Evolutionary conservation across 2,797 vertebrate genomes (phyloP).

Genomic region (Anableps anableps): DNA sequence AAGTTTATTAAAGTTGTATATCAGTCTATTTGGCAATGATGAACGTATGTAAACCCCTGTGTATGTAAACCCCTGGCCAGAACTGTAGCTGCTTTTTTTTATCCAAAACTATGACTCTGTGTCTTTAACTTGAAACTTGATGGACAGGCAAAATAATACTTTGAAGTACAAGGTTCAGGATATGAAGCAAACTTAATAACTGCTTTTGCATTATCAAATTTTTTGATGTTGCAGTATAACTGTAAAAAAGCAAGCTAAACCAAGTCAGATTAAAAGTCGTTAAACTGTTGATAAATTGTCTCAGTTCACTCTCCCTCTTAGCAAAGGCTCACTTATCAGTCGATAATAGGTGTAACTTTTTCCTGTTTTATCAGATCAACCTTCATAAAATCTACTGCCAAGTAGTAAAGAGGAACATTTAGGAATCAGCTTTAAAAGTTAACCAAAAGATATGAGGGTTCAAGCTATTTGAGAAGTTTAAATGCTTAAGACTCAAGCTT

Average conservation of each 20-base stretch:
- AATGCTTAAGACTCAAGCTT: constrained; percentile 72
- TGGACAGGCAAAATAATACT: background rate
- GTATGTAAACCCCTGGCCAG: no score
- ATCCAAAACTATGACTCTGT: no score
- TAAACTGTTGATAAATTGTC: background rate
- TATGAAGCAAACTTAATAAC: no score
- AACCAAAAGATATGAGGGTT: constrained; percentile 56
- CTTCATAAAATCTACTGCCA: constrained; percentile 32
- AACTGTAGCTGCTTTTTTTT: no score
- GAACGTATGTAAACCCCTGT: no score
- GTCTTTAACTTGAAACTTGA: background rate
- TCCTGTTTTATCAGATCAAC: constrained; percentile 28
- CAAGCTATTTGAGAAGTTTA: constrained; percentile 71
- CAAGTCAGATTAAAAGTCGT: background rate
- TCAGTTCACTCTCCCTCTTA: constrained; percentile 15
- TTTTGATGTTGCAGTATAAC: background rate
- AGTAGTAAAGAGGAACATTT: constrained; percentile 53
- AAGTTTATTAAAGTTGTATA: no score
- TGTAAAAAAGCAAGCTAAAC: background rate
- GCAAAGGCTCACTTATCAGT: background rate
- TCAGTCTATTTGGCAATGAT: no score
- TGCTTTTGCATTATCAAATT: background rate
- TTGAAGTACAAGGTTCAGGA: no score
- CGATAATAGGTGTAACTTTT: constrained; percentile 20
- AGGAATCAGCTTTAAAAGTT: constrained; percentile 69